phyloP scores from a whole-genome alignment of 1,140 invertebrate genomes.

The Brachionus sp. region DNA sequence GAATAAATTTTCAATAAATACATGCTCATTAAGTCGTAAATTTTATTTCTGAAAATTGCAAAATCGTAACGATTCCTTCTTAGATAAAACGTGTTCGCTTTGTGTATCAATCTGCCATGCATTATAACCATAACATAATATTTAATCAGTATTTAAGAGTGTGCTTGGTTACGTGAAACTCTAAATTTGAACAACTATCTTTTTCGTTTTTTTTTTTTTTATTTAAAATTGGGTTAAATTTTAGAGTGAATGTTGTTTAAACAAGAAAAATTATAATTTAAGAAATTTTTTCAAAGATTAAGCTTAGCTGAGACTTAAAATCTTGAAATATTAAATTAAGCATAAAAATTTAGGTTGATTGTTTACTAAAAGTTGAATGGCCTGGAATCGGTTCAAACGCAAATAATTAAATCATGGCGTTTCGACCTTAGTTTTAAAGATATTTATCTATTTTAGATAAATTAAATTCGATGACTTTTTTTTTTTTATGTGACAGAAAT shows the following conservation, averaged over 20 bases:
- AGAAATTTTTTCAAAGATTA: not conserved
- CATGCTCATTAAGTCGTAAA: not conserved
- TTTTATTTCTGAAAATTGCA: not conserved
- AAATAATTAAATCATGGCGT: not conserved
- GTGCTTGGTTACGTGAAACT: not conserved
- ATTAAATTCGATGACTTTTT: not conserved
- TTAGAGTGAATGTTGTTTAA: conserved; percentile 1
- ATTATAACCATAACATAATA: conserved; percentile 29
- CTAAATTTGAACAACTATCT: not conserved
- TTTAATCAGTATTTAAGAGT: not conserved
- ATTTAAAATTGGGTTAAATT: not conserved
- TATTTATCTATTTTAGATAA: not conserved
- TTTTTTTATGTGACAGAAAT: too few species aligned
- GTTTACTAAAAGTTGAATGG: not conserved
- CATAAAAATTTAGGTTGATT: conserved; percentile 17
- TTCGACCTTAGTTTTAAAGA: not conserved
- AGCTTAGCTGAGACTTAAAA: not conserved
- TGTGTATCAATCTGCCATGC: not conserved
- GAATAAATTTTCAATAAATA: conserved; percentile 3
- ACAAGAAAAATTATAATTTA: not conserved
- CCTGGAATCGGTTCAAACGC: conserved; percentile 9
- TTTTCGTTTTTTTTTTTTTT: not conserved
- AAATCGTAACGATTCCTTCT: conserved; percentile 1
- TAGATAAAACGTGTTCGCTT: not conserved
- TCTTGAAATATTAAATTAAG: conserved; percentile 15